phyloP scores from a whole-genome alignment of 2,888 invertebrate genomes.

The Heliconius sara region DNA sequence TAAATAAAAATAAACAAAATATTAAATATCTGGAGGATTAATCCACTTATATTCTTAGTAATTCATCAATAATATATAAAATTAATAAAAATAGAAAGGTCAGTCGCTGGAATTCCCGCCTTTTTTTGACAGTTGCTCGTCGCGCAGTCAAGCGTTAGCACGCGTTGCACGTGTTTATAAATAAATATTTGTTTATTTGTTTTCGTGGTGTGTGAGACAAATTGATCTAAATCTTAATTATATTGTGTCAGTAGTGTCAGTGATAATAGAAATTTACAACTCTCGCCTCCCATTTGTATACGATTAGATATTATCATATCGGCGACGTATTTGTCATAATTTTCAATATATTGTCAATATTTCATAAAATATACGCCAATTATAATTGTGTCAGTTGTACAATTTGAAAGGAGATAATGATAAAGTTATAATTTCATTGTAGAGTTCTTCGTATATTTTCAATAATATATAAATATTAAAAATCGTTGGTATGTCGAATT shows the following conservation, averaged over 20 bases:
- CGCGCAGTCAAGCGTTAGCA: constrained; percentile 48
- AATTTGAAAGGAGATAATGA: not conserved
- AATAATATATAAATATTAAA: not conserved
- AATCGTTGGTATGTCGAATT: not conserved
- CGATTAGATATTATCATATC: constrained; percentile 52
- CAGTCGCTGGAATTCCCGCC: constrained; percentile 57
- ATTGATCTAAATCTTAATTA: constrained; percentile 43
- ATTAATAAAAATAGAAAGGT: constrained; percentile 11
- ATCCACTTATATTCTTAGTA: not conserved
- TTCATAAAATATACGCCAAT: not conserved
- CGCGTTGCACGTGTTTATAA: constrained; percentile 47
- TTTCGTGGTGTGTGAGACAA: constrained; percentile 40
- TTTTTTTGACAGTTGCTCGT: constrained; percentile 61
- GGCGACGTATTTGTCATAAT: constrained; percentile 43
- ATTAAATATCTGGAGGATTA: not conserved
- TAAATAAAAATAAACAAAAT: not conserved
- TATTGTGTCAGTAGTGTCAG: constrained; percentile 47
- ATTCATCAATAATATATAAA: not conserved
- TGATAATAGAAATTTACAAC: constrained; percentile 47
- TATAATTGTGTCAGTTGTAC: constrained; percentile 1
- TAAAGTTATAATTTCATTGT: not conserved
- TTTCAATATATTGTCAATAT: constrained; percentile 25
- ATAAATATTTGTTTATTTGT: constrained; percentile 45
- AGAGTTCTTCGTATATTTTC: not conserved
- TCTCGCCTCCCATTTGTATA: constrained; percentile 31